Conservation (phyloP, 2,888 invertebrate genomes). For the Cordylochernes scorpioides region DNA sequence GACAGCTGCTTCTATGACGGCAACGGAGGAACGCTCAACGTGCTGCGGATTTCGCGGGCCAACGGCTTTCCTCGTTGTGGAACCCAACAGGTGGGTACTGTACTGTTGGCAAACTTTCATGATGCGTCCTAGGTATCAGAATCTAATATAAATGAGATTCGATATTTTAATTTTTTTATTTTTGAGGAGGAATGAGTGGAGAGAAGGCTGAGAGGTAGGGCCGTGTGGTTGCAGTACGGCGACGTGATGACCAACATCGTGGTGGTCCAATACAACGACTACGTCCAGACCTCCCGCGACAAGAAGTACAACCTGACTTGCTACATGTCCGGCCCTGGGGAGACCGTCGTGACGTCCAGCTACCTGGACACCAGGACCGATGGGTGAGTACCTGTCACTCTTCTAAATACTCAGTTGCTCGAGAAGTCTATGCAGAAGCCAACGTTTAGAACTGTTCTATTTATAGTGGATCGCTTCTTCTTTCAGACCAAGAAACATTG, state of each 20-base stretch:
- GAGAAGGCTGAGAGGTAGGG: too few relatives aligned
- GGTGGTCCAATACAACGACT: conserved; percentile 74
- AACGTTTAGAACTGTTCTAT: too few relatives aligned
- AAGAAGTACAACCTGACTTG: conserved; percentile 79
- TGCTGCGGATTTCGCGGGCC: conserved; percentile 49
- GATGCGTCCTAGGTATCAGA: too few relatives aligned
- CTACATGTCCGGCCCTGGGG: conserved; percentile 63
- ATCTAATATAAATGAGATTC: too few relatives aligned
- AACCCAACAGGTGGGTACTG: conserved; percentile 39
- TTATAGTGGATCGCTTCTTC: too few relatives aligned
- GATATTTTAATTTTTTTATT: not conserved
- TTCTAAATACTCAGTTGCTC: too few relatives aligned
- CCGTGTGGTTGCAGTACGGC: conserved; percentile 36
- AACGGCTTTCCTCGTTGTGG: conserved; percentile 84
- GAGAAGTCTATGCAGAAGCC: too few relatives aligned
- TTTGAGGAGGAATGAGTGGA: not conserved
- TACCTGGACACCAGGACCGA: conserved; percentile 16
- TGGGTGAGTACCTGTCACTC: conserved; percentile 28
- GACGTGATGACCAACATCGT: conserved; percentile 81
- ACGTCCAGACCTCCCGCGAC: conserved; percentile 65
- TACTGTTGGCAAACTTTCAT: not conserved
- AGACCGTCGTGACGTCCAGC: conserved; percentile 59
- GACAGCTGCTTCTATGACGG: conserved; percentile 72
- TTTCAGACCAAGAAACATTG: too few relatives aligned
- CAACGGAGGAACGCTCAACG: conserved; percentile 55